phyloP scores from a whole-genome alignment of 2,888 invertebrate genomes.

The Adelphocoris suturalis region DNA sequence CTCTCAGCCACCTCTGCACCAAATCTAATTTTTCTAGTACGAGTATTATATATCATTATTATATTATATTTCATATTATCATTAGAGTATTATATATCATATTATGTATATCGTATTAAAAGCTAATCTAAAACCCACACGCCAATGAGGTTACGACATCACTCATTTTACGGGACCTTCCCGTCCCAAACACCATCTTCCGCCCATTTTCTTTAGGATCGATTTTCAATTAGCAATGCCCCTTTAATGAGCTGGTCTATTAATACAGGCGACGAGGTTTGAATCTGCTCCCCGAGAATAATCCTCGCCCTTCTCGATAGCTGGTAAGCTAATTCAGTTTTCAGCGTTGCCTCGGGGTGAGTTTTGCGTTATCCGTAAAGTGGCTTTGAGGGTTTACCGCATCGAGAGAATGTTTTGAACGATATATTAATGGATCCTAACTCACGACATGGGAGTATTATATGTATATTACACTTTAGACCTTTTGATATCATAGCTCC shows the following conservation, averaged over 20 bases:
- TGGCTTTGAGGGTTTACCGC: background rate
- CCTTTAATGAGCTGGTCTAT: conserved; percentile 1
- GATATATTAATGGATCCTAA: background rate
- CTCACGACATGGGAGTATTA: background rate
- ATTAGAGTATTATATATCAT: too few relatives aligned
- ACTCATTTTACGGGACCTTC: background rate
- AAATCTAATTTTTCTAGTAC: too few relatives aligned
- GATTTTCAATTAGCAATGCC: conserved; percentile 25
- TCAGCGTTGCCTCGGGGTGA: conserved; percentile 3
- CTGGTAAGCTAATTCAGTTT: conserved; percentile 4
- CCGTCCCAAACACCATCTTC: background rate
- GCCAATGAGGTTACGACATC: background rate
- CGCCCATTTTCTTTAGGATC: background rate
- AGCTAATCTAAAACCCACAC: too few relatives aligned
- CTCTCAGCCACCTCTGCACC: too few relatives aligned
- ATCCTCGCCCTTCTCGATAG: background rate
- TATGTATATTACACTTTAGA: background rate
- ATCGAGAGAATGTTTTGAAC: background rate
- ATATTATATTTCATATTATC: too few relatives aligned
- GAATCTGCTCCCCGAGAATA: background rate
- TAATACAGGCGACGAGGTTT: background rate
- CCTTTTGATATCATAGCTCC: background rate
- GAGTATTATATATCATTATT: too few relatives aligned
- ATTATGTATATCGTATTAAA: too few relatives aligned
- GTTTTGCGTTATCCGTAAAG: background rate